Evolutionary conservation across 2,113 vertebrate genomes (phyloP), one percentile per base, ranked within the genome.

Genomic region (Esox niger): DNA sequence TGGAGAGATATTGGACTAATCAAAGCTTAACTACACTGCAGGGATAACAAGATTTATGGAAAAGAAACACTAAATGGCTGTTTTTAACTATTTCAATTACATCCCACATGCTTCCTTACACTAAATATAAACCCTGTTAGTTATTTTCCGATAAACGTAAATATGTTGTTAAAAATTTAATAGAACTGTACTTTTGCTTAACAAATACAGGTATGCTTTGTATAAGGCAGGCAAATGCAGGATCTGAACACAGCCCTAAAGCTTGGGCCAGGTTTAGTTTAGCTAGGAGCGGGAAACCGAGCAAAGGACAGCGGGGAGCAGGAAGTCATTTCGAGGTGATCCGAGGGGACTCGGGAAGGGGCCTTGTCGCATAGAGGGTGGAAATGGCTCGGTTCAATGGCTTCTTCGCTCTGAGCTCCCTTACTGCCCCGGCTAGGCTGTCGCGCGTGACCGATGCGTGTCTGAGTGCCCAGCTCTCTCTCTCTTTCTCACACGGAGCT

Each of bases 381-480:
- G 26, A 64, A 63, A 79, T 71, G 80, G 80, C 76, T 80, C 79
- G 75, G 84, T 82, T 79, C 76, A 73, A 68, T 56, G 54, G 74
- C 74, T 80, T n/a, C 57, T 71, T 52, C 68, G 15, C 69, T 75
- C 75, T 30, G 64, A 67, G 30, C 30, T 3, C 67, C 76, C 54
- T 74, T 84, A 75, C 62, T 76, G 82, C 79, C 69, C 73, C 23
- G 32, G 62, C 54, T 17, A n/a, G 47, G 21, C 47, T 52, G 38
- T 15, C 0, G 78, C 29, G 62, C 64, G 74, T 88, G 81, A 83
- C 81, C 23, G 77, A 86, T 82, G 72, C 71, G 78, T 67, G 69
- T 77, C 76, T 0, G 3, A 82, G 76, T 66, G 49, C 71, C 29
- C 75, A 30, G 62, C 70, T 54, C 62, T 67, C 38, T 83, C 77